Evolutionary conservation across 2,797 vertebrate genomes (phyloP), one percentile per base, ranked within the genome.

Genomic region (Epinephelus malabaricus): DNA sequence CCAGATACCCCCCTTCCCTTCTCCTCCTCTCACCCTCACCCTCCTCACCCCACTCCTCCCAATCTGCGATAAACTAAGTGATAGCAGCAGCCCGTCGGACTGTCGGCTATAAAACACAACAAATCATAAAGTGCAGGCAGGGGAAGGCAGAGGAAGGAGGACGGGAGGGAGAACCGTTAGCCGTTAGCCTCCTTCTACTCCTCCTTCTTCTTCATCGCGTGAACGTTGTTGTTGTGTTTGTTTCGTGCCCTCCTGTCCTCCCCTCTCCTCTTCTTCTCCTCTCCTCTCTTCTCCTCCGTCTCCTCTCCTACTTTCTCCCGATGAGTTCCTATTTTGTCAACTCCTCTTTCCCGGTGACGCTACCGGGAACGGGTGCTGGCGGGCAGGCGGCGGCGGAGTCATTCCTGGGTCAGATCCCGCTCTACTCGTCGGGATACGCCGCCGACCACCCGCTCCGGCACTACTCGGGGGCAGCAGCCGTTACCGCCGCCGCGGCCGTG

Each of bases 241-340:
- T 89, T 78, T 59, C 88, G 86, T 79, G 64, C 82, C 85, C 88
- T 88, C 85, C 84, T 80, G 74, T 89, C 81, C 79, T 89, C 78
- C 76, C 85, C 86, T 86, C 79, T 79, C 76, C 75, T 78, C 81
- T 72, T 78, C 73, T 73, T 30, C 65, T 78, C 77, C 53, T 76
- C 69, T 79, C 60, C 63, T 81, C 58, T 71, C n/a, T 17, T 78
- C 62, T 72, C 40, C 19, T 45, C 49, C 54, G 70, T 61, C 76
- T 74, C 21, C 51, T 64, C 47, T 63, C n/a, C 30, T 23, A 60
- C 77, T 81, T 96, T 93, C 96, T 96, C 93, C 96, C 96, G 95
- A 99, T 99, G 98, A 99, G 97, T 97, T 99, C 98, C 93, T 99
- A 99, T 97, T 99, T 99, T 96, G 97, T 99, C 95, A 99, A 98